Conservation (phyloP, 2,113 vertebrate genomes). For the Laticauda laticaudata region DNA sequence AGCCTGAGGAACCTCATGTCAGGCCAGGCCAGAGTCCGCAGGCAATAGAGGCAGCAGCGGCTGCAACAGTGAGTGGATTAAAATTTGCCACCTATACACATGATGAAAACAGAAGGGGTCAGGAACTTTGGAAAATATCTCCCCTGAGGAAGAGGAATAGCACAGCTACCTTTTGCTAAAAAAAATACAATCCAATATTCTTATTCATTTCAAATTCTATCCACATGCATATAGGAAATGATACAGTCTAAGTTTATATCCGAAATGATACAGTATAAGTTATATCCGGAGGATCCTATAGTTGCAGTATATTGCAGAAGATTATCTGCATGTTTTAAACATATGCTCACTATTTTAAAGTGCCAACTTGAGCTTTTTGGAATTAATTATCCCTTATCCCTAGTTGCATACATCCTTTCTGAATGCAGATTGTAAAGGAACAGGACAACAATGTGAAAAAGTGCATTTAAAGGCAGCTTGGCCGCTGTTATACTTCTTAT, state of each 20-base stretch:
- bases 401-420: background rate
- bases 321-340: background rate
- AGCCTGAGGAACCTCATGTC: conserved; percentile 72
- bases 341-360: background rate
- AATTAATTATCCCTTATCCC: background rate
- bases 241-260: background rate
- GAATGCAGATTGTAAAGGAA: background rate
- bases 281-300: background rate
- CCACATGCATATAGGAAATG: conserved; percentile 38
- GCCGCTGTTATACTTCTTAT: background rate
- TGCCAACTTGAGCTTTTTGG: background rate
- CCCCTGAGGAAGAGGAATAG: conserved; percentile 48
- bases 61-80: conserved; percentile 78
- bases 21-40: conserved; percentile 71
- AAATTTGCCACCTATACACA: conserved; percentile 50
- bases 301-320: background rate
- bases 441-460: background rate
- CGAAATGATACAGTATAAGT: conserved; percentile 6
- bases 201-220: conserved; percentile 53
- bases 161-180: conserved; percentile 62
- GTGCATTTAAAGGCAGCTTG: background rate
- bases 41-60: conserved; percentile 77
- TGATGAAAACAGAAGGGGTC: conserved; percentile 36
- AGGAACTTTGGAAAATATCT: conserved; percentile 58
- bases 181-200: conserved; percentile 54